Base-by-base conservation (phyloP, 2,888 invertebrate genomes). In the Xestia xanthographa region DNA sequence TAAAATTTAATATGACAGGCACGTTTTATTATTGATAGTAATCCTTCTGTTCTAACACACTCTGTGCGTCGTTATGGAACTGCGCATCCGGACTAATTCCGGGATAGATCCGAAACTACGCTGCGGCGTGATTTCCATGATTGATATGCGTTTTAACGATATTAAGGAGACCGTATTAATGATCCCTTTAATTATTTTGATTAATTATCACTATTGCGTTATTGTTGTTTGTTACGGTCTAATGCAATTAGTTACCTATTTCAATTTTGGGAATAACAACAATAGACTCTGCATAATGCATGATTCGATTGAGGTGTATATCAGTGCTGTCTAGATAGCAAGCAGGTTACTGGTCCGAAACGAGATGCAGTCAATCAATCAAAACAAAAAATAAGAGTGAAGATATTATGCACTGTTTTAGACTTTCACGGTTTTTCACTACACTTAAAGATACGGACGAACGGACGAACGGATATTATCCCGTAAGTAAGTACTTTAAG, bases 81-180 rank as follows among this genome's bases (percentile, higher is more conserved):
- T 71, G 72, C 62, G 67, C 72, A 78, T 87, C 72, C 84, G 74
- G 58, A n/a, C 75, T 81, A 71, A 80, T 85, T 84, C 80, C 78
- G 75, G 74, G 56, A 60, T 68, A 66, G 72, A 84, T 79, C 82
- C 75, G 79, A 34, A 72, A 70, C 74, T 75, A 62, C 34, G 66
- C 14, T 68, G 60, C 58, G 72, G 34, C 60, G 68, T 84, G 73
- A 82, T 86, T 83, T 77, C 71, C 70, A 76, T 83, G 79, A 83
- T 84, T 80, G 80, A 87, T 86, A 77, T 75, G 66, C 77, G 66
- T 70, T 77, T 77, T 77, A 85, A 86, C 85, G 48, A 74, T 77
- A 80, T 79, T 72, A 81, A 69, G 60, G 34, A 66, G 56, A n/a
- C 26, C 50, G 60, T 45, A 77, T 76, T 73, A 75, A 75, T 69